These are phyloP conservation scores for Drosophila testacea DNA, from an alignment of 2,888 invertebrate species.

Conservation along the genomic window DNA sequence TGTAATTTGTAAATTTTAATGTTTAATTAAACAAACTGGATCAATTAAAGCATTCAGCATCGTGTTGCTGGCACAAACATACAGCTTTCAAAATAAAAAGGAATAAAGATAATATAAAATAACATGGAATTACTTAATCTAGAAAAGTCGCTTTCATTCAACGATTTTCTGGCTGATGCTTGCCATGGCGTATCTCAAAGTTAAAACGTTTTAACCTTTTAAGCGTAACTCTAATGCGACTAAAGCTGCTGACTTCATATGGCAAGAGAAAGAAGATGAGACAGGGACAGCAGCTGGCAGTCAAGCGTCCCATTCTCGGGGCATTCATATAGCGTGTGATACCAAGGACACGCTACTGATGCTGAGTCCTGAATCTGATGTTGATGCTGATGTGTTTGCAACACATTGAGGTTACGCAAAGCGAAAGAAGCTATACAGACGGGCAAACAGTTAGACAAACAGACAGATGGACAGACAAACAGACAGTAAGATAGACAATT, in stretches of 20 bases:
- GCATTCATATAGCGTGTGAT: conserved; percentile 7
- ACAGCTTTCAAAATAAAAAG: neutral
- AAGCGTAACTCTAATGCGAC: conserved; percentile 75
- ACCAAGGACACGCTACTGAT: conserved; percentile 57
- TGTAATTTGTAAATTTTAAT: conserved; percentile 33
- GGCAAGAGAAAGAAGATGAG: conserved; percentile 12
- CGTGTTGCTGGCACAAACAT: conserved; percentile 5
- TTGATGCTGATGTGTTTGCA: conserved; percentile 62
- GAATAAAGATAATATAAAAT: conserved; percentile 15
- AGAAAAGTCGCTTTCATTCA: conserved; percentile 58
- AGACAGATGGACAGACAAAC: conserved; percentile 21
- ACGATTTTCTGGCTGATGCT: conserved; percentile 48
- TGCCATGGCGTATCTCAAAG: conserved; percentile 49
- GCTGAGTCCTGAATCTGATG: conserved; percentile 46
- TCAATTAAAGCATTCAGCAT: conserved; percentile 39
- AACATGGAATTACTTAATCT: conserved; percentile 56
- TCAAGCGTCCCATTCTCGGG: conserved; percentile 7
- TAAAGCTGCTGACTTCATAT: conserved; percentile 57
- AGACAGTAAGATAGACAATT: conserved; percentile 52
- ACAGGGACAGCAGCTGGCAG: conserved; percentile 32
- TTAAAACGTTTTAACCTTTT: conserved; percentile 76
- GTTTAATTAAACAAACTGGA: conserved; percentile 57
- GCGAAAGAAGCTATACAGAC: conserved; percentile 51
- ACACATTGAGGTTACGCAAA: conserved; percentile 76
- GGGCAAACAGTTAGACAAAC: conserved; percentile 28